A percentile compares a stretch with the other conserved stretches of the same genome.
Evolutionary conservation across 2,113 vertebrate species (phyloP).

Genomic region (Anolis sagrei): DNA sequence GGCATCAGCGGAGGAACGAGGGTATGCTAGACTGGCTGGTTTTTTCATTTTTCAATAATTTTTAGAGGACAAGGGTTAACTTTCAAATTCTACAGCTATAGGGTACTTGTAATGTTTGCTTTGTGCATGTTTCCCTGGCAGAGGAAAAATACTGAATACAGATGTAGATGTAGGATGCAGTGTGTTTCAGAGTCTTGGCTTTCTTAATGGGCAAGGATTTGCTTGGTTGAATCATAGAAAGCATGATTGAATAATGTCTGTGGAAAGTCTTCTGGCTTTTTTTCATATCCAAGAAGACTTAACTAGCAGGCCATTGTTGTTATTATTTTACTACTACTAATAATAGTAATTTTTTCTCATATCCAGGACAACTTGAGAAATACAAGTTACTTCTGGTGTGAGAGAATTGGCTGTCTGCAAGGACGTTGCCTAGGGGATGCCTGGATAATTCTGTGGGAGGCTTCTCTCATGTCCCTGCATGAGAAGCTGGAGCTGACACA

Average conservation of each 20-base stretch:
- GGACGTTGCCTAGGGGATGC: too few species aligned
- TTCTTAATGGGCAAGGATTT: background rate
- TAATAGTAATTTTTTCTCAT: too few species aligned
- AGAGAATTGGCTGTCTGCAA: too few species aligned
- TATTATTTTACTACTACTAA: too few species aligned
- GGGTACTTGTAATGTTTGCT: background rate
- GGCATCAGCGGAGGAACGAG: constrained; percentile 87
- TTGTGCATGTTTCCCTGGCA: background rate
- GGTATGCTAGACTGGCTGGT: constrained; percentile 69
- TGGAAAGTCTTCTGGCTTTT: background rate
- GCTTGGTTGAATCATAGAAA: background rate
- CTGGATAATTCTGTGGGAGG: too few species aligned
- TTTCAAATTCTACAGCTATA: background rate
- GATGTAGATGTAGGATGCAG: too few species aligned
- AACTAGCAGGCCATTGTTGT: background rate
- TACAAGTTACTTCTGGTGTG: too few species aligned
- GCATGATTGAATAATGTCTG: background rate
- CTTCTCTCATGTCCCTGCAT: too few species aligned
- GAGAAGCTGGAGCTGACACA: too few species aligned
- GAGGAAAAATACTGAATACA: too few species aligned
- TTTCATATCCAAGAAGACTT: background rate
- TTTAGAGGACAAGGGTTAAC: too few species aligned
- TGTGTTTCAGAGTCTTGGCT: background rate
- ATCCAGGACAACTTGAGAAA: too few species aligned
- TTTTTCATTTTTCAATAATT: background rate